Evolutionary conservation across 2,113 vertebrate genomes (phyloP), one percentile per base, ranked within the genome.

Genomic region (Pardalotus punctatus): DNA sequence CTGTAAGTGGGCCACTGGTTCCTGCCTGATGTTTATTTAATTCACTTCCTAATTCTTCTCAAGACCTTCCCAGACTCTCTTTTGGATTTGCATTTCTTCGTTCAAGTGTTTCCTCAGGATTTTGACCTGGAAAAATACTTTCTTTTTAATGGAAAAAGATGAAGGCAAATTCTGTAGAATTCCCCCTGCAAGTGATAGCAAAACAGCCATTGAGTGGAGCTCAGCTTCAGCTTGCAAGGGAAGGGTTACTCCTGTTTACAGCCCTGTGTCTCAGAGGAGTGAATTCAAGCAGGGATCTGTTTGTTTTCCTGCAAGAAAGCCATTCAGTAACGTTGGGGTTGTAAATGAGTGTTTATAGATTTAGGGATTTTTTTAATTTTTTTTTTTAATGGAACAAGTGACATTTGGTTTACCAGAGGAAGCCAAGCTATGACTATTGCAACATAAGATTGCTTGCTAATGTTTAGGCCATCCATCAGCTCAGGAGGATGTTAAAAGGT

Each of bases 371-470:
- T 47, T 71, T 86, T 18, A 43, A 43, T 8, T 31, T 42, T 94
- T 88, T 85, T 91, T 93, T 85, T 86, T 78, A 61, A 81, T 95
- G 96, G 92, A 94, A 95, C 77, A 88, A 84, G 88, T 93, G 96
- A 92, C 88, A 54, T 92, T 94, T 93, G 76, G 82, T 88, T 95
- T 94, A 93, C 72, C 69, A 93, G 65, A 93, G 80, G 80, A 95
- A 94, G 96, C 96, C 93, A 95, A 94, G 83, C 94, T 93, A 67
- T 57, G 69, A 57, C 69, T 93, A 21, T 94, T 97, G 94, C 96
- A 95, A 90, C 95, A 96, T 81, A 50, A 92, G 86, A 65, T 90
- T 93, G 65, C 86, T 84, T 69, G 76, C 72, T 96, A 61, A 91
- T 94, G 65, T 93, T 94, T 84, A 84, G 90, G 69, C 86, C 85